Base-by-base conservation (phyloP, 2,888 invertebrate genomes). In the Napeogenes inachia region DNA sequence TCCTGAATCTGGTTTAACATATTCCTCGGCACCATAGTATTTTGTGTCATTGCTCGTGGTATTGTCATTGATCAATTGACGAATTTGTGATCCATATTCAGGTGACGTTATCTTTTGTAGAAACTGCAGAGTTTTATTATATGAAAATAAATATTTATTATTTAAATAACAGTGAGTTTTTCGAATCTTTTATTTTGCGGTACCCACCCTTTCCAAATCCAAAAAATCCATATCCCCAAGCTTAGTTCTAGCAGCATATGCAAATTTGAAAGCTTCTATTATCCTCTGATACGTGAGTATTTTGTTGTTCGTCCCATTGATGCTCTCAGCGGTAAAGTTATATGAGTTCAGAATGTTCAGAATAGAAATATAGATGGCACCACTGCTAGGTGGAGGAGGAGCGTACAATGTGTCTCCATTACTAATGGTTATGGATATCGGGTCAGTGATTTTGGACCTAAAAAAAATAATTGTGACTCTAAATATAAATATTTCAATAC, bases 211-310 rank as follows among this genome's bases (percentile, higher is more conserved):
- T 32, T 91, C 84, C 13, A 96, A 91, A 73, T 96, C 92, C 56
- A 94, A 88, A 79, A 94, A 97, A 60, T 93, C 92, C 33, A 93
- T 89, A 85, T 99, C 99, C 0, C 96, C 98, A 13, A 99, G 84
- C 71, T 95, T 94, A 1, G 96, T 95, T 62, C 99, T 92, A 64
- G 93, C 93, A 0, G 97, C 98, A 75, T 95, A 98, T 0, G 96
- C 97, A 85, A 95, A 97, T 81, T 99, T 99, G 76, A 97, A 95
- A 0, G 98, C 94, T 80, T 99, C 99, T 0, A 95, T 89, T 13
- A 98, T 93, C 62, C 97, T 93, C 76, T 99, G 99, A 79, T 95
- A 95, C 2, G 95, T 94, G 0, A 92, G 85, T 3, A 94, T 90
- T 61, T 91, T 92, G 70, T 91, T 88, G 56, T 92, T 88, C 4